These are phyloP conservation scores for Eumacrocentrus americanus DNA, from an alignment of 2,888 invertebrate genomes.

Conservation along the genomic window DNA sequence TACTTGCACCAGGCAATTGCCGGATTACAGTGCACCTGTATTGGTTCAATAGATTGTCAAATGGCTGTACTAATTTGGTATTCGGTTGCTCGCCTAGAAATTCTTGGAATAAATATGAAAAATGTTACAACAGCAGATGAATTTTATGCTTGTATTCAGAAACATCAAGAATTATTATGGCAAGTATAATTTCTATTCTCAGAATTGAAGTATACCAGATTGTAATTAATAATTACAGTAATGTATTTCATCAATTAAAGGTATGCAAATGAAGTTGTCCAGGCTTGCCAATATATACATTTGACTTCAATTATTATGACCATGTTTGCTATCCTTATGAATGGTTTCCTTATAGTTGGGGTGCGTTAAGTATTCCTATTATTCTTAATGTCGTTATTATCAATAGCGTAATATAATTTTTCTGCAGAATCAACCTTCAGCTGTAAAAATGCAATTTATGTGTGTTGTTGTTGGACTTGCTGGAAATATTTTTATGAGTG, in stretches of 20 bases:
- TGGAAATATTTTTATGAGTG: conserved; percentile 30
- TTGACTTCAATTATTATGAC: conserved; percentile 18
- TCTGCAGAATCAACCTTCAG: conserved; percentile 28
- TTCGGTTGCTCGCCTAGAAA: conserved; percentile 36
- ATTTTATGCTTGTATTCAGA: conserved; percentile 35
- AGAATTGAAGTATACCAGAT: neutral
- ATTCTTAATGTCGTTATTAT: neutral
- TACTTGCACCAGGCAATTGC: conserved; percentile 41
- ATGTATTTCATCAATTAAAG: conserved; percentile 12
- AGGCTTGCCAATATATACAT: conserved; percentile 25
- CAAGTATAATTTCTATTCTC: conserved; percentile 17
- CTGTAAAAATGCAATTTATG: conserved; percentile 31
- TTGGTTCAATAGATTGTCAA: conserved; percentile 39
- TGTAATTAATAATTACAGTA: neutral
- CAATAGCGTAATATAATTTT: neutral
- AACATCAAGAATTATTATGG: conserved; percentile 40
- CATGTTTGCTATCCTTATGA: conserved; percentile 22
- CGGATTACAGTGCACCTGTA: conserved; percentile 37
- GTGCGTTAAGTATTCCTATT: no score
- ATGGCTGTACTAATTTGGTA: conserved; percentile 42
- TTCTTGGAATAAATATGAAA: conserved; percentile 31
- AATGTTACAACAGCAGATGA: conserved; percentile 23
- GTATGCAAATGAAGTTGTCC: conserved; percentile 19
- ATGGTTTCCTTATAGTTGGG: conserved; percentile 27
- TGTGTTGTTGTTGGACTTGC: conserved; percentile 22